phyloP scores from a whole-genome alignment of 2,113 vertebrate species.

The Galeopterus variegatus region DNA sequence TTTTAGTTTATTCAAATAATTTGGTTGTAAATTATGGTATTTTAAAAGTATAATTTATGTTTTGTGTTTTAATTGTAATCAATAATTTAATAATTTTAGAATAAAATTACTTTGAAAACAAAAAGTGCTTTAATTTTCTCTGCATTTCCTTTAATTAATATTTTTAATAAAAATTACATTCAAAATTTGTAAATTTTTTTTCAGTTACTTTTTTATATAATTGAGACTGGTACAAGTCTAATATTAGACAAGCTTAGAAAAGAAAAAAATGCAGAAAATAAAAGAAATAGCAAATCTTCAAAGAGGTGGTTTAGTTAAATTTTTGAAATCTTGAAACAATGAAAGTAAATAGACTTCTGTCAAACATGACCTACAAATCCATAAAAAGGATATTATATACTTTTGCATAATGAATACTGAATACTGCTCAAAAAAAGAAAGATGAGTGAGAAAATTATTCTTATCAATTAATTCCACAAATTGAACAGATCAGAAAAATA shows the following conservation, averaged over 20 bases:
- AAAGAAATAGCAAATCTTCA: background rate
- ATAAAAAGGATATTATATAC: background rate
- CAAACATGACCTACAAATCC: background rate
- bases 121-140: background rate
- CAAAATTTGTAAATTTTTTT: background rate
- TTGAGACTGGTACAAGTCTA: background rate
- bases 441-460: background rate
- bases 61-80: background rate
- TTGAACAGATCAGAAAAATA: background rate
- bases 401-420: constrained; percentile 53
- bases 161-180: constrained; percentile 29
- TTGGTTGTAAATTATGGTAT: background rate
- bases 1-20: background rate
- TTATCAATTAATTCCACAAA: background rate
- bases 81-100: background rate
- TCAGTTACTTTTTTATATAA: constrained; percentile 20
- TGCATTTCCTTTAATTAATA: background rate
- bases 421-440: constrained; percentile 29
- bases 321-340: constrained; percentile 42
- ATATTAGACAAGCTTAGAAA: background rate
- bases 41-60: background rate
- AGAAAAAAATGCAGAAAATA: background rate
- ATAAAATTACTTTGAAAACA: background rate
- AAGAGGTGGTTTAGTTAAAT: background rate
- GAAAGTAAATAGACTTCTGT: background rate